These are phyloP conservation scores for Huso huso DNA, from an alignment of 2,797 vertebrate species.

Conservation along the genomic window DNA sequence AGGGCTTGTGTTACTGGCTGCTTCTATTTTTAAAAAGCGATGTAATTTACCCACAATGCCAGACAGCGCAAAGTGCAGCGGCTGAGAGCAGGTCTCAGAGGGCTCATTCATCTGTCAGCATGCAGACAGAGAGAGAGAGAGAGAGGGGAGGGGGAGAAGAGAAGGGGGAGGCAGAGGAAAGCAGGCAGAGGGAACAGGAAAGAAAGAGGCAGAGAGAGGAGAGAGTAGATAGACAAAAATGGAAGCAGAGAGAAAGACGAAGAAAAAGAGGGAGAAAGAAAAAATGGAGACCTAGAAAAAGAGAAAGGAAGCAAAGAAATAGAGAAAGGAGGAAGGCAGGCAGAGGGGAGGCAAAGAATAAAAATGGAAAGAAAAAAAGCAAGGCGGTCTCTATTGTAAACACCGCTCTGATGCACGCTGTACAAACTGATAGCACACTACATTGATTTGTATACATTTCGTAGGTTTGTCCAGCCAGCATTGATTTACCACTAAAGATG, in stretches of 20 bases:
- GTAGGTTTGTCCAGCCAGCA: background rate
- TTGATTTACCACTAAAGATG: background rate
- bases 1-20: constrained; percentile 25
- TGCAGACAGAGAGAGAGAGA: constrained; percentile 2
- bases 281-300: constrained; percentile 23
- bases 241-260: background rate
- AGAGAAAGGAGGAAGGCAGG: constrained; percentile 17
- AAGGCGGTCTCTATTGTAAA: background rate
- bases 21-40: constrained; percentile 59
- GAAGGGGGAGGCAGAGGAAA: background rate
- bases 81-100: constrained; percentile 39
- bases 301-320: constrained; percentile 7
- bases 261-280: background rate
- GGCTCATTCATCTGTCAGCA: constrained; percentile 35
- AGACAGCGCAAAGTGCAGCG: constrained; percentile 46
- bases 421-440: background rate
- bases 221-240: background rate
- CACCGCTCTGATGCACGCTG: background rate
- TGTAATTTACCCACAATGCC: constrained; percentile 55
- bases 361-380: background rate
- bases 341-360: constrained; percentile 10
- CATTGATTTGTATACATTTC: background rate
- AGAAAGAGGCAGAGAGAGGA: background rate
- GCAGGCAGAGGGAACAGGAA: background rate
- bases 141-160: background rate